Percentiles rank a stretch among this genome's conserved stretches.
phyloP scores from a whole-genome alignment of 2,113 vertebrate species.

The Hemiscyllium ocellatum region DNA sequence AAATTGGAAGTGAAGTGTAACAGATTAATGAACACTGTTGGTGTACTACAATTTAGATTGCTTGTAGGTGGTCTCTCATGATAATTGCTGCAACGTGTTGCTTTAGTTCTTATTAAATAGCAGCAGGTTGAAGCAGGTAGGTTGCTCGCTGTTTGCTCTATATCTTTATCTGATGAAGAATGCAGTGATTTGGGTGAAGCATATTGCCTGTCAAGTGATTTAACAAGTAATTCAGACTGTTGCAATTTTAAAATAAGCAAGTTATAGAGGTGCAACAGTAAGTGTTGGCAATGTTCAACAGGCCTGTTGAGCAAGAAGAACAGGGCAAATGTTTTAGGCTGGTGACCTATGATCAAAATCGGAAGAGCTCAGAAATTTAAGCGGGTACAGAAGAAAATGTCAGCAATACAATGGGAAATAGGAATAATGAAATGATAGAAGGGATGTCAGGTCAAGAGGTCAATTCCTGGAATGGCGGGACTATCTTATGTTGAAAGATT shows the following conservation, averaged over 20 bases:
- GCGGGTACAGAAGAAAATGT: not conserved
- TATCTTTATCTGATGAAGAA: not conserved
- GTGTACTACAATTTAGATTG: constrained; percentile 27
- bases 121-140: not conserved
- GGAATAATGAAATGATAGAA: not conserved
- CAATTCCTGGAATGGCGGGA: too few relatives aligned
- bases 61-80: not conserved
- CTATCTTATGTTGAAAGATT: too few relatives aligned
- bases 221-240: not conserved
- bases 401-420: too few relatives aligned
- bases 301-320: not conserved
- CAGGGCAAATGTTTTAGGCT: not conserved
- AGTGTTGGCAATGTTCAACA: not conserved
- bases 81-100: constrained; percentile 21
- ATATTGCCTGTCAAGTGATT: not conserved
- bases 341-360: not conserved
- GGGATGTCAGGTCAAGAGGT: too few relatives aligned
- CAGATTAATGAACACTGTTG: constrained; percentile 25
- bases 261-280: not conserved
- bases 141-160: not conserved
- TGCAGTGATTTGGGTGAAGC: constrained; percentile 9
- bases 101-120: constrained; percentile 25
- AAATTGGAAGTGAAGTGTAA: not conserved
- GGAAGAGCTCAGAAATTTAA: not conserved
- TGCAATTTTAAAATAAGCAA: not conserved